Evolutionary conservation across 2,888 invertebrate species (phyloP).

Genomic region (Hemithea aestivaria): DNA sequence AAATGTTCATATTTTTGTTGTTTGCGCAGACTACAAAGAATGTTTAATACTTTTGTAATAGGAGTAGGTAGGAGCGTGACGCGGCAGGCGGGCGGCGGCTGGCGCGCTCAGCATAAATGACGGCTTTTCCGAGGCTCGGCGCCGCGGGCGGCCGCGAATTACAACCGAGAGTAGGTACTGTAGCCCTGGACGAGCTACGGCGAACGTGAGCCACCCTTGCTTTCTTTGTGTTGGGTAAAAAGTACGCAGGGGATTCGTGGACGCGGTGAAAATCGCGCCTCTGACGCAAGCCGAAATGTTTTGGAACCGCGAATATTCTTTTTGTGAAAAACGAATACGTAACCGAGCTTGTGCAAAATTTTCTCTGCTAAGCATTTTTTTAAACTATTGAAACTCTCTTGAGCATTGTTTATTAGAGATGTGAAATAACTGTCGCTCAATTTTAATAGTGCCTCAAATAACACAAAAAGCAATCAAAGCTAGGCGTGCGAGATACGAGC

Average conservation of each 20-base stretch:
- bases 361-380: no score
- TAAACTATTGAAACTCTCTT: no score
- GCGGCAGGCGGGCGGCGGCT: slow-evolving; percentile 18
- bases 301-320: neutral
- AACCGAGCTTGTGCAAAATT: no score
- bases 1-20: no score
- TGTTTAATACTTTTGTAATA: slow-evolving; percentile 14
- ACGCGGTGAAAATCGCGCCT: slow-evolving; percentile 13
- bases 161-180: slow-evolving; percentile 9
- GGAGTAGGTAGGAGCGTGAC: slow-evolving; percentile 4
- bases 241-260: slow-evolving; percentile 6
- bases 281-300: slow-evolving; percentile 4
- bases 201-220: slow-evolving; percentile 8
- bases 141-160: slow-evolving; percentile 26
- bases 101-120: slow-evolving; percentile 21
- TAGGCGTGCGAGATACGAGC: no score
- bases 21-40: slow-evolving; percentile 8
- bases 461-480: no score
- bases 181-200: neutral
- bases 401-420: no score
- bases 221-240: slow-evolving; percentile 14
- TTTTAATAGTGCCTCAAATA: no score
- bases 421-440: no score
- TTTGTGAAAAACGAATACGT: no score
- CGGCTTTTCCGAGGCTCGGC: slow-evolving; percentile 17